Conservation (phyloP, 1,140 invertebrate genomes). For the Amphibalanus amphitrite region DNA sequence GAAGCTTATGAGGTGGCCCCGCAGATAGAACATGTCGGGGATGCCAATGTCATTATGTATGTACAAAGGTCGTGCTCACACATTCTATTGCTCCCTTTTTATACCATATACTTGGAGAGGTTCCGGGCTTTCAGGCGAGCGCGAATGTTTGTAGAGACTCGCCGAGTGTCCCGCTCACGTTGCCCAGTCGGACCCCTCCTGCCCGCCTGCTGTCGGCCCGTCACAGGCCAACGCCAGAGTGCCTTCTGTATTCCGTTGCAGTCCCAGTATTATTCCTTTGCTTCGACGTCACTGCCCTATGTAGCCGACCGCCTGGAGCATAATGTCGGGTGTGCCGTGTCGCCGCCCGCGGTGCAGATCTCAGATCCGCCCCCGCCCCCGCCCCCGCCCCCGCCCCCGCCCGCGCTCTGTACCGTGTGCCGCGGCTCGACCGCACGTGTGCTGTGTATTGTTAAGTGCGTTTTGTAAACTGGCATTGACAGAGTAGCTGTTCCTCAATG, state of each 20-base stretch:
- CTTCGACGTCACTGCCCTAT: background rate
- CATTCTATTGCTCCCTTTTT: constrained; percentile 1
- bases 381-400: no score
- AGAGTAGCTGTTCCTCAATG: background rate
- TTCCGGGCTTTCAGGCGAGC: background rate
- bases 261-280: background rate
- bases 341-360: background rate
- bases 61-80: constrained; percentile 1
- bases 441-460: background rate
- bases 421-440: background rate
- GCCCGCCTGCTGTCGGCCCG: background rate
- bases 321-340: background rate
- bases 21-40: background rate
- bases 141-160: background rate
- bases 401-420: background rate
- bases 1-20: background rate
- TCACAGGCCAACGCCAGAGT: background rate
- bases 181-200: background rate
- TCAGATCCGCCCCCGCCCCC: background rate
- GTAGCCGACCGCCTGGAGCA: background rate
- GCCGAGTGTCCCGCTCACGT: background rate
- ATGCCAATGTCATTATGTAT: constrained; percentile 2
- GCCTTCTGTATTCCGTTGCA: background rate
- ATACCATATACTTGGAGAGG: background rate
- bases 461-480: background rate